Evolutionary conservation across 2,797 vertebrate species (phyloP), one percentile per base, ranked within the genome.

Genomic region (Ataeniobius toweri): DNA sequence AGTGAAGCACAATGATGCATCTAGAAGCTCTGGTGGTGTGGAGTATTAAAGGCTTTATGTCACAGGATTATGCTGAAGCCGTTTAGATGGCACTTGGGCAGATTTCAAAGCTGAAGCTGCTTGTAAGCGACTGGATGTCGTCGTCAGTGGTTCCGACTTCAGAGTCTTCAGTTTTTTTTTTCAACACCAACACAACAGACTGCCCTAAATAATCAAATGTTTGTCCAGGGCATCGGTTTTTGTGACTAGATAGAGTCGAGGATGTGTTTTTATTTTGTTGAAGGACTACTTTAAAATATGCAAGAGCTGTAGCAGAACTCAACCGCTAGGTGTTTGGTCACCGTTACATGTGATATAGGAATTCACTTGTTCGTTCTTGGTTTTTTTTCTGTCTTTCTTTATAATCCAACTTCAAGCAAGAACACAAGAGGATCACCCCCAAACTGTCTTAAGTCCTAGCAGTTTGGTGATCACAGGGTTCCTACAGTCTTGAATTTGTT

Each of bases 51-150:
- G 77, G 83, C 75, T 90, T 82, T 61, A 73, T 86, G 79, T 74
- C 74, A 5, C 83, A 63, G 84, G 87, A 83, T 92, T 91, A 82
- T 78, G 73, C 58, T 2, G 51, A 53, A 86, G 80, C 72, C 74
- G 50, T 78, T 85, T 78, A 39, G 55, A 63, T 78, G 56, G 82
- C 72, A 61, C 78, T 76, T 75, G 71, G 72, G 72, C 80, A n/a
- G n/a, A 82, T 70, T 71, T 85, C 69, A 82, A 74, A 86, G 46
- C 36, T 46, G 0, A 36, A 83, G 75, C 65, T 6, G 16, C 83
- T 78, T 75, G 56, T 81, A 48, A 74, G 56, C 73, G 18, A 18
- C 28, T 28, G 46, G 20, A 36, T n/a, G 10, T 78, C 71, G 70
- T 56, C 46, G 61, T 85, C 75, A 18, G 67, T 6, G 53, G 75